Conservation (phyloP, 2,888 invertebrate species). For the Cephus rjabovi region DNA sequence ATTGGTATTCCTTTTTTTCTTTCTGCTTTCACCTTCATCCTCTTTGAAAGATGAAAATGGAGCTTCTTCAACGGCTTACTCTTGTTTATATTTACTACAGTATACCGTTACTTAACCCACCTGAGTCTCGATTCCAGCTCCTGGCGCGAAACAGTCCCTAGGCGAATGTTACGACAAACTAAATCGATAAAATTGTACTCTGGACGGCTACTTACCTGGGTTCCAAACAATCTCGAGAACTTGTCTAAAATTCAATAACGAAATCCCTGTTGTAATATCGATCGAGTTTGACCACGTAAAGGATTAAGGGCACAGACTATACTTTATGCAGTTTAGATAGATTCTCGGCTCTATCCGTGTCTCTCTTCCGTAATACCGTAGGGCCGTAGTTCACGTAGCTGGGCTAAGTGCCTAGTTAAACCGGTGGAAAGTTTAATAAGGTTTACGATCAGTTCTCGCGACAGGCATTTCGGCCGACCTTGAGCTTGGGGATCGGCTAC, state of each 20-base stretch:
- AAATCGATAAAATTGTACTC: constrained; percentile 28
- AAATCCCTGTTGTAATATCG: not conserved
- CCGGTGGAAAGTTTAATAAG: not conserved
- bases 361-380: not conserved
- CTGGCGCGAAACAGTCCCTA: constrained; percentile 25
- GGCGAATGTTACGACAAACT: constrained; percentile 29
- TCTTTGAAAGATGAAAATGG: not conserved
- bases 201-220: constrained; percentile 2
- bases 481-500: not conserved
- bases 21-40: not conserved
- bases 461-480: not conserved
- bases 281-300: not conserved
- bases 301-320: not conserved
- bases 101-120: not conserved
- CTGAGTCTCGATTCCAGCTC: not conserved
- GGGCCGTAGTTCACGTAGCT: not conserved
- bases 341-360: not conserved
- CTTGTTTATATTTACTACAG: not conserved
- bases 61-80: not conserved
- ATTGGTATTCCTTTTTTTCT: not conserved
- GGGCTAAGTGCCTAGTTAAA: not conserved
- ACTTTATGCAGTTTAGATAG: not conserved
- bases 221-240: not conserved
- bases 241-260: not conserved
- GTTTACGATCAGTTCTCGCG: not conserved